Conservation (phyloP, 1,140 invertebrate genomes). For the Drosophila pruinosa region DNA sequence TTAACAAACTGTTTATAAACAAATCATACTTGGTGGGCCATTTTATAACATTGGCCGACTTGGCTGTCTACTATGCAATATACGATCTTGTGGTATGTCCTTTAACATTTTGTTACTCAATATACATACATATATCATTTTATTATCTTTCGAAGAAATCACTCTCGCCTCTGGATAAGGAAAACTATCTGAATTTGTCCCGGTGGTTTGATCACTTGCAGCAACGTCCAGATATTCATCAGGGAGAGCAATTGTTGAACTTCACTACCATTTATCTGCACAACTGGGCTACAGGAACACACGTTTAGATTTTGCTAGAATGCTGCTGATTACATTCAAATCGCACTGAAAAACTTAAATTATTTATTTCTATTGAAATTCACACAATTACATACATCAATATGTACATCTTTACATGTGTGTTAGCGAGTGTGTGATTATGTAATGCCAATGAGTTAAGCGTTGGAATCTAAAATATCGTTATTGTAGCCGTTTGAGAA, state of each 20-base stretch:
- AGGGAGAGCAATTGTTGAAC: constrained; percentile 85
- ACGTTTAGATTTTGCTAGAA: constrained; percentile 43
- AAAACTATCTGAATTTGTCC: constrained; percentile 86
- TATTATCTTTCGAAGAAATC: constrained; percentile 74
- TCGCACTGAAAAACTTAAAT: constrained; percentile 51
- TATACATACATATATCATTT: neutral
- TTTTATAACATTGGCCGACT: constrained; percentile 85
- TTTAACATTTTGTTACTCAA: neutral
- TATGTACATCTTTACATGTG: constrained; percentile 42
- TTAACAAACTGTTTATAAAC: constrained; percentile 83
- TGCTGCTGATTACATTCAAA: constrained; percentile 30
- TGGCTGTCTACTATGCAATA: constrained; percentile 85
- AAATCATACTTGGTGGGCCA: constrained; percentile 85
- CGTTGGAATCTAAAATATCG: constrained; percentile 62
- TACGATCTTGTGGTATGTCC: constrained; percentile 84
- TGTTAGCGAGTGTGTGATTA: constrained; percentile 46
- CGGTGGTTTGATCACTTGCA: constrained; percentile 88
- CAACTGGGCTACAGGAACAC: constrained; percentile 82
- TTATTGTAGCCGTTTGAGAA: constrained; percentile 46
- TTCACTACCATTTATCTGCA: constrained; percentile 84
- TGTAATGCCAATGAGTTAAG: constrained; percentile 67
- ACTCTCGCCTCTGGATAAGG: constrained; percentile 85
- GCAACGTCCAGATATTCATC: constrained; percentile 85
- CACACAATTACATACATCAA: constrained; percentile 32
- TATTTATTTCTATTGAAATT: constrained; percentile 75